Evolutionary conservation across 2,797 vertebrate genomes (phyloP).

Genomic region (Eospalax fontanierii): DNA sequence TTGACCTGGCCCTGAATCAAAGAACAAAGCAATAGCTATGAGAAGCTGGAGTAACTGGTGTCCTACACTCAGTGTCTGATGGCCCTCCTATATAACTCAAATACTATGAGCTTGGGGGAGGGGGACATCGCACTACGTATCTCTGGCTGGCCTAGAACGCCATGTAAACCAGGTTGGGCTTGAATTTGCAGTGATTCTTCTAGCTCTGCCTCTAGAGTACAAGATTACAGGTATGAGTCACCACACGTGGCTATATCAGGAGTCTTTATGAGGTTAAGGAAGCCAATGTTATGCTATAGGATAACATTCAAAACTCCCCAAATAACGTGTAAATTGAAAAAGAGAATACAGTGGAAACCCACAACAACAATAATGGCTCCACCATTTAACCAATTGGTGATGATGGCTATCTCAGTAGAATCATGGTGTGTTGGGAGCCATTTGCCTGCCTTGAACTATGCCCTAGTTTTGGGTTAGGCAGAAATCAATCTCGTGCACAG

Average conservation of each 20-base stretch:
- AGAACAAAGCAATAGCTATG: not conserved
- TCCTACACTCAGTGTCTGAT: not conserved
- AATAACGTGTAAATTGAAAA: conserved; percentile 8
- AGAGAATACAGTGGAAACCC: not conserved
- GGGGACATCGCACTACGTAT: too few relatives aligned
- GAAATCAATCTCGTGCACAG: too few relatives aligned
- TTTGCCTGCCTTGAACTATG: too few relatives aligned
- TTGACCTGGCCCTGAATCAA: not conserved
- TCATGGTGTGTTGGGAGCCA: too few relatives aligned
- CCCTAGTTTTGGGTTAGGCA: too few relatives aligned
- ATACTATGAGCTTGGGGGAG: too few relatives aligned
- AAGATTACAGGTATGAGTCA: not conserved
- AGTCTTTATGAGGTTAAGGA: not conserved
- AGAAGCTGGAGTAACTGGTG: not conserved
- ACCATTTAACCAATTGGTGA: not conserved
- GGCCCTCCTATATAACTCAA: not conserved
- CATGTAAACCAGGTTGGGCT: not conserved
- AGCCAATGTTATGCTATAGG: not conserved
- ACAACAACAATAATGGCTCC: not conserved
- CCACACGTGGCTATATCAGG: not conserved
- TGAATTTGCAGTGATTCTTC: not conserved
- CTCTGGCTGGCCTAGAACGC: not conserved
- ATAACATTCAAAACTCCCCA: not conserved
- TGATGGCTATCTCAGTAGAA: not conserved
- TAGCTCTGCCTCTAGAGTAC: not conserved